Evolutionary conservation across 37 sponge, comb jelly and placozoan genomes (phyloP), one percentile per base, ranked within the genome.

Genomic region (Chondrilla cf. caribensis): DNA sequence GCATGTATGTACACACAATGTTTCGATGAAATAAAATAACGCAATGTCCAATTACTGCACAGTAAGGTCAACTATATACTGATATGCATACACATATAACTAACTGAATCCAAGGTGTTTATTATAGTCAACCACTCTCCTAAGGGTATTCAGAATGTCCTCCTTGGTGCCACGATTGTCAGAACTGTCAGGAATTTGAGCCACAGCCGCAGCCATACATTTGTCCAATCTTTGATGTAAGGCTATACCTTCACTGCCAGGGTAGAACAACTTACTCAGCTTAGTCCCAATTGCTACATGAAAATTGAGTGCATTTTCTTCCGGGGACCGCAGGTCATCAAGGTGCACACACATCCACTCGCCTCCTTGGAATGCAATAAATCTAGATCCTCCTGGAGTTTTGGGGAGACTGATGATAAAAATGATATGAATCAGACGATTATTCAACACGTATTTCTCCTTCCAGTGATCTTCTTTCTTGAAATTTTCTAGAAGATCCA

Each of bases 281-380:
- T 79, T 40, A 24, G 59, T 32, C 8, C 54, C 25, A 35, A 87
- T 32, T 25, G 92, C 92, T 32, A 54, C 77, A 0, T 79, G 26
- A 4, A 84, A 83, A 19, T 66, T 76, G 11, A 92, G 38, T 17
- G 41, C 43, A 33, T 67, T 75, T 2, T 78, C 55, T 18, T 60
- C 32, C 71, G 89, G 83, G 32, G 92, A 54, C 55, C 80, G 78
- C 22, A 92, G 79, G 29, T 92, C 89, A 85, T 88, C 92, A 79
- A 92, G 81, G 59, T 92, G 92, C 8, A 65, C 80, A n/a, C 86
- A 92, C 19, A 88, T 58, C 92, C 92, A 92, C 21, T 84, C 65
- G 22, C 85, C 92, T 58, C 92, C 92, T 75, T 92, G 92, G 55
- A 92, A 88, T 2, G 89, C 84, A 70, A 88, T 83, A 78, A 91